Percentiles rank a stretch among this genome's conserved stretches.
These are phyloP conservation scores for Trichogramma evanescens DNA, from an alignment of 2,888 invertebrate species.

Conservation along the genomic window DNA sequence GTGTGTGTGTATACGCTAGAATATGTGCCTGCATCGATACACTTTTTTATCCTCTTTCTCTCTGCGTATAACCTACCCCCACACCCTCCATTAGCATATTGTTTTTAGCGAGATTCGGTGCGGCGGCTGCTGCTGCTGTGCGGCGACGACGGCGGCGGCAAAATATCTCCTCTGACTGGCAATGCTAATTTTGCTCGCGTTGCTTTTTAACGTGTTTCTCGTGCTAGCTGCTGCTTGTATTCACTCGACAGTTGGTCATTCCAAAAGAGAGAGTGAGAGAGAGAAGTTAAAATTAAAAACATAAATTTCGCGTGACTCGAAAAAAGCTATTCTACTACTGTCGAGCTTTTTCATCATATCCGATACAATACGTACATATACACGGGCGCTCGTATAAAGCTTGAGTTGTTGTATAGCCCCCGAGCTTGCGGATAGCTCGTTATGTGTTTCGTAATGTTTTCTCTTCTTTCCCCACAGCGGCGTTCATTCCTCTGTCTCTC, in stretches of 20 bases:
- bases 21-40: no score
- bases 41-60: not conserved
- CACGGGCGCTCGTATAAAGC: no score
- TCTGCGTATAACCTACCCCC: constrained; percentile 12
- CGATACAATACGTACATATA: not conserved
- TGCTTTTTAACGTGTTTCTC: constrained; percentile 8
- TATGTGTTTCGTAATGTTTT: no score
- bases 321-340: not conserved
- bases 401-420: no score
- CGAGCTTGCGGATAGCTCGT: no score
- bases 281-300: constrained; percentile 45
- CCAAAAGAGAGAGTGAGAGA: constrained; percentile 2
- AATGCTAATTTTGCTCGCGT: constrained; percentile 7
- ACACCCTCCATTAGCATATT: constrained; percentile 45
- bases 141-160: no score
- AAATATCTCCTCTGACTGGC: no score
- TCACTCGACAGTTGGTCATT: constrained; percentile 43
- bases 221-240: constrained; percentile 12
- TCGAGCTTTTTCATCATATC: not conserved
- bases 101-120: constrained; percentile 33
- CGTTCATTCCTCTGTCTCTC: no score
- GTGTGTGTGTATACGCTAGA: no score
- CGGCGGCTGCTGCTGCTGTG: no score
- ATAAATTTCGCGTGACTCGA: constrained; percentile 34
- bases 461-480: no score